Percentiles rank a stretch among this genome's conserved stretches.
Evolutionary conservation across 2,113 vertebrate species (phyloP).

Genomic region (Channa maculata): DNA sequence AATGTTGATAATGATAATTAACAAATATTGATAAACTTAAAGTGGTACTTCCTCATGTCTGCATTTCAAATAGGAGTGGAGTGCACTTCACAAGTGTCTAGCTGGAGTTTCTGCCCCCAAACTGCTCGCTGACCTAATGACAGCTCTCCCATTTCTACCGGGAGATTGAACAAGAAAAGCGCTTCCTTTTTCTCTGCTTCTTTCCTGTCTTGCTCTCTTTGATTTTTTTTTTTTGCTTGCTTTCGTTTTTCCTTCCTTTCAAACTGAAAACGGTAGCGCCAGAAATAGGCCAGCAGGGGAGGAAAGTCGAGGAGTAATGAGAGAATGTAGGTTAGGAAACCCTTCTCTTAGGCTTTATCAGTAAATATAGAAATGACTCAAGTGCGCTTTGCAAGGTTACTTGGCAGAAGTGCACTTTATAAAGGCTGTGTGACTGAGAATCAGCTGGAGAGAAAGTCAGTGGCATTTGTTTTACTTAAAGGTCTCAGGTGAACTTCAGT

Average conservation of each 20-base stretch:
- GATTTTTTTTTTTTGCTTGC: slow-evolving; percentile 50
- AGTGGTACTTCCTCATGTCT: slow-evolving; percentile 79
- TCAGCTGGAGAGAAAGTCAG: slow-evolving; percentile 22
- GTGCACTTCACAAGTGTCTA: slow-evolving; percentile 83
- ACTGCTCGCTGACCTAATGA: slow-evolving; percentile 72
- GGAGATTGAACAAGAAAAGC: slow-evolving; percentile 79
- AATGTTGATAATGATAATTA: slow-evolving; percentile 82
- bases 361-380: slow-evolving; percentile 53
- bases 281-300: slow-evolving; percentile 50
- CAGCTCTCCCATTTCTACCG: slow-evolving; percentile 81
- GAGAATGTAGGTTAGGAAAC: slow-evolving; percentile 54
- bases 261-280: slow-evolving; percentile 56
- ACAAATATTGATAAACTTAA: slow-evolving; percentile 77
- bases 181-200: slow-evolving; percentile 63
- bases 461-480: slow-evolving; percentile 63
- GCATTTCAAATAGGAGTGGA: slow-evolving; percentile 79
- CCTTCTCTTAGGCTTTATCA: slow-evolving; percentile 54
- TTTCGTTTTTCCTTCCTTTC: slow-evolving; percentile 57
- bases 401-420: slow-evolving; percentile 70
- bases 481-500: slow-evolving; percentile 78
- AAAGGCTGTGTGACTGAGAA: slow-evolving; percentile 49
- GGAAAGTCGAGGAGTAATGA: slow-evolving; percentile 32
- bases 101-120: slow-evolving; percentile 72
- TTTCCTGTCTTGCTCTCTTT: slow-evolving; percentile 25
- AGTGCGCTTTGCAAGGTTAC: slow-evolving; percentile 69